Evolutionary conservation across 2,113 vertebrate genomes (phyloP).

Genomic region (Acanthochromis polyacanthus): DNA sequence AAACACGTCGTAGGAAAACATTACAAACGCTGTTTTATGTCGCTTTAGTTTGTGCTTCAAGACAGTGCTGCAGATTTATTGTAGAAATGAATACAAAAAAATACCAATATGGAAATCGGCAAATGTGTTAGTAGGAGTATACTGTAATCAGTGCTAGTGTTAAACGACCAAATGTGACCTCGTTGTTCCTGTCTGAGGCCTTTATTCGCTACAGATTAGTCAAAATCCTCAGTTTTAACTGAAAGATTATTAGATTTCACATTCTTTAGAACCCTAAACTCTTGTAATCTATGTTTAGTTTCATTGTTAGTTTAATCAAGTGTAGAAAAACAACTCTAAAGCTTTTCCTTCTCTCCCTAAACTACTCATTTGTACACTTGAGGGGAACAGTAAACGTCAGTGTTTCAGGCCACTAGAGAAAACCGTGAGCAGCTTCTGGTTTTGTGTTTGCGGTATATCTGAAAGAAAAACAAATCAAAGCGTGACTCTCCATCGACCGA

Average conservation of each 20-base stretch:
- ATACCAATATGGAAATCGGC: conserved; percentile 19
- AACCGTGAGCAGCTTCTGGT: conserved; percentile 19
- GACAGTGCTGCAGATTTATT: conserved; percentile 11
- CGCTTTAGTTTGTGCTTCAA: conserved; percentile 58
- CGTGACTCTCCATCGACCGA: conserved; percentile 4
- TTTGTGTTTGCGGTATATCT: conserved; percentile 5
- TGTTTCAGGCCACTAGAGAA: conserved; percentile 40
- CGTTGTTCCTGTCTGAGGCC: background rate
- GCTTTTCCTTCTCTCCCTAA: background rate
- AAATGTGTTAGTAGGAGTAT: conserved; percentile 53
- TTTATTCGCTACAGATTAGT: background rate
- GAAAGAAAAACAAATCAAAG: conserved; percentile 4
- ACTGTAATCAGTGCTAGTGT: conserved; percentile 4
- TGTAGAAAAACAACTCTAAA: background rate
- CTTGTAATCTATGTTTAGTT: conserved; percentile 19
- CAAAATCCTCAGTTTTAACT: conserved; percentile 9
- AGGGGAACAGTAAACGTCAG: conserved; percentile 11
- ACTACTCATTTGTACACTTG: conserved; percentile 25
- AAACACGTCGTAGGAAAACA: conserved; percentile 29
- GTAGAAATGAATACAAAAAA: conserved; percentile 48
- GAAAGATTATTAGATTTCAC: background rate
- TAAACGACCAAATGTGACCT: conserved; percentile 5
- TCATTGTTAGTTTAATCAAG: conserved; percentile 31
- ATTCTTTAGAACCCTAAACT: conserved; percentile 39
- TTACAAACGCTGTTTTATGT: conserved; percentile 35